A percentile compares a stretch with the other conserved stretches of the same genome.
Evolutionary conservation across 2,797 vertebrate species (phyloP).

Genomic region (Pelochelys cantorii): DNA sequence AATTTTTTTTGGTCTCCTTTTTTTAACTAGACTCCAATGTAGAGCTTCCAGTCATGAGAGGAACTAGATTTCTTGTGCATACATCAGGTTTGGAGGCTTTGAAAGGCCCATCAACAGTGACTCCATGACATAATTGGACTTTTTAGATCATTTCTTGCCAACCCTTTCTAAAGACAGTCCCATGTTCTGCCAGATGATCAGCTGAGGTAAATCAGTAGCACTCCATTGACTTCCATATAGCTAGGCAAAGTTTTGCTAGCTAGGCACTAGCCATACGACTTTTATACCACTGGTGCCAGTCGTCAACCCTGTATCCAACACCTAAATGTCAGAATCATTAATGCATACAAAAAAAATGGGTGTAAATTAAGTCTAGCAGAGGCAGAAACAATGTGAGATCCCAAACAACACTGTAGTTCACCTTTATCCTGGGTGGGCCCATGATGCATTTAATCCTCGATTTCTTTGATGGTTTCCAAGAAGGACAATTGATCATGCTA

Average conservation of each 20-base stretch:
- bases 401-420: not conserved
- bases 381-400: not conserved
- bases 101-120: not conserved
- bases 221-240: not conserved
- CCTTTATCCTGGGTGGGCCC: not conserved
- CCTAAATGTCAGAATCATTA: not conserved
- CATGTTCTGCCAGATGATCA: not conserved
- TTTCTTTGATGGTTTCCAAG: not conserved
- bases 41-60: accelerated
- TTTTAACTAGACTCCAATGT: not conserved
- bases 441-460: not conserved
- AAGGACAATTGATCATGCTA: not conserved
- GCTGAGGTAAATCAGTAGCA: not conserved
- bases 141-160: not conserved
- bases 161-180: not conserved
- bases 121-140: not conserved
- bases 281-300: not conserved
- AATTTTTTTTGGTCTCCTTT: accelerated
- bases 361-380: not conserved
- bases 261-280: not conserved
- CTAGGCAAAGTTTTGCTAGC: not conserved
- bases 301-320: not conserved
- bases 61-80: accelerated
- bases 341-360: no score
- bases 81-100: not conserved